phyloP scores from a whole-genome alignment of 35 echinoderm and acorn worm genomes.

The Patiria miniata region DNA sequence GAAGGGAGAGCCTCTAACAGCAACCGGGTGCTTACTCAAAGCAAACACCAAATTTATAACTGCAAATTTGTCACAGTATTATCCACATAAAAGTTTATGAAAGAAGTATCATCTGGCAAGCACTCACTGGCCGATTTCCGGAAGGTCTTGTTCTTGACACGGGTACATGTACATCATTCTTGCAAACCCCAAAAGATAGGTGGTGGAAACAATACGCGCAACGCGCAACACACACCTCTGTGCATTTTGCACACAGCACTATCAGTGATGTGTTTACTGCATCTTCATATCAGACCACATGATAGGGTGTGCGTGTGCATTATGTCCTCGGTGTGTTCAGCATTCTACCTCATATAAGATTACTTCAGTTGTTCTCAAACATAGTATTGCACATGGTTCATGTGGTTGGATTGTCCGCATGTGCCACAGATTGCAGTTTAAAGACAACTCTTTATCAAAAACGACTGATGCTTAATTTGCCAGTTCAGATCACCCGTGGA shows the following conservation, averaged over 20 bases:
- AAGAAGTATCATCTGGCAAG: no score
- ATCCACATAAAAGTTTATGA: background rate
- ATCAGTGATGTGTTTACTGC: no score
- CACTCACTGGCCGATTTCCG: no score
- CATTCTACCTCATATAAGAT: conserved; percentile 1
- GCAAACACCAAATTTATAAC: conserved; percentile 2
- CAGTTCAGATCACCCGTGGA: no score
- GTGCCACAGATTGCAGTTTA: no score
- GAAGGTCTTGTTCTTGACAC: no score
- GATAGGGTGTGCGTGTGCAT: no score
- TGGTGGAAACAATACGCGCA: background rate
- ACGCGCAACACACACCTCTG: no score
- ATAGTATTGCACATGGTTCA: background rate
- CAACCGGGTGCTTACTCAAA: no score
- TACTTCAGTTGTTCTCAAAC: conserved; percentile 1
- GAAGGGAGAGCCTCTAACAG: no score
- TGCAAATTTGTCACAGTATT: background rate
- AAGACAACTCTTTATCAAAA: background rate
- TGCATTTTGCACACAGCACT: background rate
- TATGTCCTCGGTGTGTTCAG: background rate
- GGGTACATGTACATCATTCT: background rate
- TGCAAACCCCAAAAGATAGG: background rate
- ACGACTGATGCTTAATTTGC: conserved; percentile 1
- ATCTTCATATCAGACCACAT: no score
- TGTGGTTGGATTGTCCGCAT: background rate